A percentile compares a stretch with the other conserved stretches of the same genome.
These are phyloP conservation scores for Spilogale gracilis DNA, from an alignment of 2,113 vertebrate genomes.

Conservation along the genomic window DNA sequence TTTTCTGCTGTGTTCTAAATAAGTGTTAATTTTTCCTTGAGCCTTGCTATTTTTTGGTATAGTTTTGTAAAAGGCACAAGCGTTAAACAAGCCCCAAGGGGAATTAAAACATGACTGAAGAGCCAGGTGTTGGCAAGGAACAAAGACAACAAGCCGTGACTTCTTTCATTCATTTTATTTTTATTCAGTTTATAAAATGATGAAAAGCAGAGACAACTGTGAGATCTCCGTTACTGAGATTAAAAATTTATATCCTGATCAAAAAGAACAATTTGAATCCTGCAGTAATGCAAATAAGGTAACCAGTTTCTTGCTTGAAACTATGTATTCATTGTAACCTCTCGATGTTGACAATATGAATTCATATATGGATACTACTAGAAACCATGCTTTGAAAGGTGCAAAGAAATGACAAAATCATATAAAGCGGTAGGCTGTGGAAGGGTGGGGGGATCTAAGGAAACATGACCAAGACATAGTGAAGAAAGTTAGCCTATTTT, in stretches of 20 bases:
- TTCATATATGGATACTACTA: neutral
- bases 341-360: neutral
- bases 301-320: neutral
- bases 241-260: neutral
- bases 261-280: neutral
- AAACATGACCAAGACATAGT: neutral
- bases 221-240: neutral
- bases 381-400: neutral
- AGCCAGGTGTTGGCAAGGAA: neutral
- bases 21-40: neutral
- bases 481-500: neutral
- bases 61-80: neutral
- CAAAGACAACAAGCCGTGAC: neutral
- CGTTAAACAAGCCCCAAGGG: neutral
- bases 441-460: neutral
- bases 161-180: neutral
- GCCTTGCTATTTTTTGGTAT: neutral
- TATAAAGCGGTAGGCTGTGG: too few relatives aligned
- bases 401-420: neutral
- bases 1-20: neutral
- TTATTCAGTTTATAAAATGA: neutral
- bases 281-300: neutral
- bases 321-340: neutral
- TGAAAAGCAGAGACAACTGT: neutral
- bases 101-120: neutral